A percentile compares a stretch with the other conserved stretches of the same genome.
These are phyloP conservation scores for Formica selysi DNA, from an alignment of 1,140 invertebrate genomes.

Conservation along the genomic window DNA sequence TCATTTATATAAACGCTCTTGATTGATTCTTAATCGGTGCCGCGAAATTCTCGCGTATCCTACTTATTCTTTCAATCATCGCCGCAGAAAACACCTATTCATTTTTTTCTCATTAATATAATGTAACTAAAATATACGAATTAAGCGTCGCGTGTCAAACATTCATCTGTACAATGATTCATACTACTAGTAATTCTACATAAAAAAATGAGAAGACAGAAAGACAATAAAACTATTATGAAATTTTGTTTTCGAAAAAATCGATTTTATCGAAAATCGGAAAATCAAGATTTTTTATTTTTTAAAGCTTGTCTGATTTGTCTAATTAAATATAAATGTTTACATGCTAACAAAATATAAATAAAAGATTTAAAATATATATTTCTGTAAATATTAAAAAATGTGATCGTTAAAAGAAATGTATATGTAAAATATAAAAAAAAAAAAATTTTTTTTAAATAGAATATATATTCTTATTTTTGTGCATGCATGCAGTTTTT, in stretches of 20 bases:
- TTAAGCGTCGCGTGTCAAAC: not conserved
- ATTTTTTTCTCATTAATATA: not conserved
- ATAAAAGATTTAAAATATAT: not conserved
- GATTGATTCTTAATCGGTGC: slow-evolving; percentile 9
- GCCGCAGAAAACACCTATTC: not conserved
- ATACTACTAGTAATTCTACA: not conserved
- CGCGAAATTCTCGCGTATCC: not conserved
- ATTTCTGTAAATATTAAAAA: not conserved
- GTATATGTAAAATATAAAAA: not conserved
- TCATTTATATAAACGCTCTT: slow-evolving; percentile 10
- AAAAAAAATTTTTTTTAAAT: too few species aligned
- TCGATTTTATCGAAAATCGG: not conserved
- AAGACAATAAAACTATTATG: not conserved
- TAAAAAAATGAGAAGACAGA: not conserved
- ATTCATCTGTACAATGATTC: not conserved
- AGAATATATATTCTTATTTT: too few species aligned
- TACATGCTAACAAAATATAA: not conserved
- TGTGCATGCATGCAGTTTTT: too few species aligned
- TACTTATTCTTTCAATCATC: not conserved
- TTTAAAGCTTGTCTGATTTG: not conserved
- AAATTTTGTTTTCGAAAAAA: not conserved
- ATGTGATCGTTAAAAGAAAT: not conserved
- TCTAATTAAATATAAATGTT: not conserved
- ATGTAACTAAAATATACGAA: slow-evolving; percentile 23
- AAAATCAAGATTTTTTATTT: not conserved